A percentile compares a stretch with the other conserved stretches of the same genome.
phyloP scores from a whole-genome alignment of 2,888 invertebrate genomes.

The Unio pictorum region DNA sequence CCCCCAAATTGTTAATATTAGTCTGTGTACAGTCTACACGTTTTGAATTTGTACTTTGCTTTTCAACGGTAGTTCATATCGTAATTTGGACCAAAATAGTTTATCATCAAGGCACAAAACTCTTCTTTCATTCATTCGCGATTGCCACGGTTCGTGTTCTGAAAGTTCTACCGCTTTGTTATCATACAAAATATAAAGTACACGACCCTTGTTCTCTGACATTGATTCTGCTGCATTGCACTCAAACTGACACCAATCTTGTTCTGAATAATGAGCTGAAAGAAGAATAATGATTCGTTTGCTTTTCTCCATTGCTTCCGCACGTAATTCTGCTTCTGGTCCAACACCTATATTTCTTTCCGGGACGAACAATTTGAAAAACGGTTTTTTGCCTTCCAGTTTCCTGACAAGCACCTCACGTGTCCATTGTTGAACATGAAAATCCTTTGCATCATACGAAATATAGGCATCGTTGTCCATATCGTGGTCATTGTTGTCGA shows the following conservation, averaged over 20 bases:
- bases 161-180: slow-evolving; percentile 20
- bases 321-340: slow-evolving; percentile 17
- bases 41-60: slow-evolving; percentile 1
- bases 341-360: slow-evolving; percentile 14
- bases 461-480: slow-evolving; percentile 27
- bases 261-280: slow-evolving; percentile 21
- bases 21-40: no score
- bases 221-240: slow-evolving; percentile 30
- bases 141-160: slow-evolving; percentile 28
- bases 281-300: slow-evolving; percentile 7
- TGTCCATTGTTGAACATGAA: slow-evolving; percentile 38
- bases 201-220: slow-evolving; percentile 33
- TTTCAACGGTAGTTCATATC: slow-evolving; percentile 33
- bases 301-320: slow-evolving; percentile 23
- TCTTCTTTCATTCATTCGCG: slow-evolving; percentile 33
- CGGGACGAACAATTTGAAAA: slow-evolving; percentile 6
- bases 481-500: slow-evolving; percentile 4
- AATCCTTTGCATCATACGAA: slow-evolving; percentile 39
- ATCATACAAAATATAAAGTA: slow-evolving; percentile 35
- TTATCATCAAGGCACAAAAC: slow-evolving; percentile 22
- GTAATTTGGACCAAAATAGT: slow-evolving; percentile 39
- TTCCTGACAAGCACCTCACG: slow-evolving; percentile 23
- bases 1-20: no score
- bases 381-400: slow-evolving; percentile 31
- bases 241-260: slow-evolving; percentile 36